Evolutionary conservation across 2,888 invertebrate genomes (phyloP).

Genomic region (Latheticus oryzae): DNA sequence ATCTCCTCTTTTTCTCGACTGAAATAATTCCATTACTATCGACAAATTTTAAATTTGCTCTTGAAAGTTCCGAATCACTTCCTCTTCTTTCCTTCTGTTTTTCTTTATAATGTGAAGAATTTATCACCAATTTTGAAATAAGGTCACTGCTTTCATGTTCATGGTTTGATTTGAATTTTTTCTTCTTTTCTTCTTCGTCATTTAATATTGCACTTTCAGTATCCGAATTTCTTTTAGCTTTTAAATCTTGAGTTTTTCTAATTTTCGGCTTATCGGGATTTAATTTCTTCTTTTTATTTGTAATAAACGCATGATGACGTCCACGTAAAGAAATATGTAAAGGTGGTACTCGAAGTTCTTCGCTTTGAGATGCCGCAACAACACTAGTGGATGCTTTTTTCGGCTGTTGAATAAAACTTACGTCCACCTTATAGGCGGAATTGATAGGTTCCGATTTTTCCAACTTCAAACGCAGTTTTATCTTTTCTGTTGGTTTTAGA

Average conservation of each 20-base stretch:
- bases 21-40: conserved; percentile 73
- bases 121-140: conserved; percentile 58
- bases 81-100: conserved; percentile 68
- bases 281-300: conserved; percentile 74
- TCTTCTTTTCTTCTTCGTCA: conserved; percentile 52
- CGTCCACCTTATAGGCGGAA: conserved; percentile 84
- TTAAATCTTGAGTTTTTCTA: conserved; percentile 52
- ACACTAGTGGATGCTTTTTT: conserved; percentile 59
- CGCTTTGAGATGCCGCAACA: conserved; percentile 59
- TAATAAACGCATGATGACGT: conserved; percentile 86
- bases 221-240: conserved; percentile 27
- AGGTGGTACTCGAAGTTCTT: conserved; percentile 87
- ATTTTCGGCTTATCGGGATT: conserved; percentile 58
- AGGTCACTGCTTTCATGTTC: conserved; percentile 50
- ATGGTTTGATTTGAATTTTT: conserved; percentile 59
- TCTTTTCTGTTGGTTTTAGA: conserved; percentile 74
- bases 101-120: conserved; percentile 54
- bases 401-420: conserved; percentile 76
- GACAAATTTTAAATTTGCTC: conserved; percentile 56
- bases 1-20: conserved; percentile 75
- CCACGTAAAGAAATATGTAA: conserved; percentile 88
- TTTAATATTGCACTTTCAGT: conserved; percentile 44
- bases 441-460: conserved; percentile 86
- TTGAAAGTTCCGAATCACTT: conserved; percentile 66
- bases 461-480: conserved; percentile 83